Conservation (phyloP, 2,888 invertebrate species). For the Axea sp. region DNA sequence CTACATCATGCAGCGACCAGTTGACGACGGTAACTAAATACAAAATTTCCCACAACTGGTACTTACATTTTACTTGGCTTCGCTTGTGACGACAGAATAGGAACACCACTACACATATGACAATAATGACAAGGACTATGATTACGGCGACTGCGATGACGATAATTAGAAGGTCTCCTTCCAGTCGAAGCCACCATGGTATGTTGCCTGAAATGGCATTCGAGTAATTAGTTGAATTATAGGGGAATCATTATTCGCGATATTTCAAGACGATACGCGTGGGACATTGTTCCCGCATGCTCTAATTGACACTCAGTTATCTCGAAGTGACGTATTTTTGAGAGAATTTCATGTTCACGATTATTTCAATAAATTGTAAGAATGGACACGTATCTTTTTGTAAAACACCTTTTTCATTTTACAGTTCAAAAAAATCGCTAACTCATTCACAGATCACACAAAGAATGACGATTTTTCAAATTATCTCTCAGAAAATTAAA, state of each 20-base stretch:
- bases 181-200: constrained; percentile 89
- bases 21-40: constrained; percentile 30
- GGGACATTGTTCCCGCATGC: neutral
- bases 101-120: constrained; percentile 91
- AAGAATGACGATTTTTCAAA: too few relatives aligned
- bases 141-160: constrained; percentile 86
- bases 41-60: neutral
- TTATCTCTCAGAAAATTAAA: too few relatives aligned
- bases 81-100: constrained; percentile 91
- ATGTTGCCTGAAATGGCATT: constrained; percentile 83
- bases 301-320: neutral
- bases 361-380: too few relatives aligned
- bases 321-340: neutral
- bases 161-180: constrained; percentile 89
- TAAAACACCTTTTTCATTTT: too few relatives aligned
- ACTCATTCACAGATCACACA: too few relatives aligned
- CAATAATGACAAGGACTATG: constrained; percentile 86
- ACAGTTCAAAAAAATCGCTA: too few relatives aligned
- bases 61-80: constrained; percentile 91
- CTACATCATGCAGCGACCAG: constrained; percentile 47
- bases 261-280: constrained; percentile 17
- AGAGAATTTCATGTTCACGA: neutral
- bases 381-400: too few relatives aligned
- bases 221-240: constrained; percentile 33
- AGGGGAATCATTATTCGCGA: constrained; percentile 25